These are phyloP conservation scores for Hermaeophaga mercurialis DNA, from an alignment of 2,888 invertebrate species.

Conservation along the genomic window DNA sequence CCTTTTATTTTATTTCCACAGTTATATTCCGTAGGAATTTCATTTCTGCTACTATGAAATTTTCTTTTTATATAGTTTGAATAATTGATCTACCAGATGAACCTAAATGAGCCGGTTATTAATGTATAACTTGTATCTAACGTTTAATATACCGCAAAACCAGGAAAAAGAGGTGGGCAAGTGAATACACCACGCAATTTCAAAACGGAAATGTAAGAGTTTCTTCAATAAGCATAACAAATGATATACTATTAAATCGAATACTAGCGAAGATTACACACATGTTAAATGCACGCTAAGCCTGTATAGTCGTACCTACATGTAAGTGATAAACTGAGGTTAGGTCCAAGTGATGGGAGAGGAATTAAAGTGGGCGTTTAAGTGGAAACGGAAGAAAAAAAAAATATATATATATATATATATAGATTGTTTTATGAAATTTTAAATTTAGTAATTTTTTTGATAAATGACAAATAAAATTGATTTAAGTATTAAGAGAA, in stretches of 20 bases:
- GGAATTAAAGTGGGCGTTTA: slow-evolving; percentile 1
- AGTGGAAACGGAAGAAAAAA: no score
- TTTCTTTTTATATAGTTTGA: no score
- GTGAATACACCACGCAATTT: neutral
- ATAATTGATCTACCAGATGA: no score
- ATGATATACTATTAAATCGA: slow-evolving; percentile 19
- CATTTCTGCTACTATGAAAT: no score
- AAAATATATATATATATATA: no score
- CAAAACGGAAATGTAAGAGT: slow-evolving; percentile 4
- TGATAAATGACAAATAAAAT: no score
- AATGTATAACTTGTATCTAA: neutral
- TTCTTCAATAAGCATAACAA: slow-evolving; percentile 18
- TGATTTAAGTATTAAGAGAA: no score
- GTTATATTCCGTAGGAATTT: no score
- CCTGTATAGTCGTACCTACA: neutral
- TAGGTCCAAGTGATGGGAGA: neutral
- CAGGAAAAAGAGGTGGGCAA: neutral
- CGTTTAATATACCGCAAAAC: neutral
- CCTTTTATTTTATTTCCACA: no score
- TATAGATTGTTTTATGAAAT: no score
- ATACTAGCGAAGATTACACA: slow-evolving; percentile 16
- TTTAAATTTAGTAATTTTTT: no score
- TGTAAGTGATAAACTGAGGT: slow-evolving; percentile 5
- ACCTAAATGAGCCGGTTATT: no score
- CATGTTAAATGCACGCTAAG: slow-evolving; percentile 11